Evolutionary conservation across 64 coral and sea anemone genomes (phyloP).

Genomic region (Acropora yongei): DNA sequence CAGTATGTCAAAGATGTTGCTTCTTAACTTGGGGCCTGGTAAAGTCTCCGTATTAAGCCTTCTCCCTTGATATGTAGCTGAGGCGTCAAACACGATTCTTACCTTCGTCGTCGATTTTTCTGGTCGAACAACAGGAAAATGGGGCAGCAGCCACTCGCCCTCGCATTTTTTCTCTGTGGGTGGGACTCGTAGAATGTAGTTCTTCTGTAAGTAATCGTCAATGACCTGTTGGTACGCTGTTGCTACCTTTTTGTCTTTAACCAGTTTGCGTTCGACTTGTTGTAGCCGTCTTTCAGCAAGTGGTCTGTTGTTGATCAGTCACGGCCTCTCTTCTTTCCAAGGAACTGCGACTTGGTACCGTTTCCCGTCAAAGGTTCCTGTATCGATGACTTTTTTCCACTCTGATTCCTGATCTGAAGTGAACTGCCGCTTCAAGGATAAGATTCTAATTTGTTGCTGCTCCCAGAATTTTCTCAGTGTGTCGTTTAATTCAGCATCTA

Average conservation of each 20-base stretch:
- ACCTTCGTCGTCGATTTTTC: background rate
- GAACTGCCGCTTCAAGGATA: too few relatives aligned
- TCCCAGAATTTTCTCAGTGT: too few relatives aligned
- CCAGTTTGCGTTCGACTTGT: background rate
- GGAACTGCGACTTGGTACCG: too few relatives aligned
- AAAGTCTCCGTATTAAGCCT: constrained; percentile 13
- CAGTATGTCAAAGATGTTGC: constrained; percentile 67
- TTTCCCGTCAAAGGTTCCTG: too few relatives aligned
- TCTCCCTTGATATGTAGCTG: constrained; percentile 60
- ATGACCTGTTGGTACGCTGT: background rate
- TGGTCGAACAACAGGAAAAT: background rate
- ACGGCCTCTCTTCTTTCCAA: too few relatives aligned
- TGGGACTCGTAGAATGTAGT: background rate
- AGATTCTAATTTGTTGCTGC: too few relatives aligned
- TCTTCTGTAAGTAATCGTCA: background rate
- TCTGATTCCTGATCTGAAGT: too few relatives aligned
- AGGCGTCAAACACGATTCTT: constrained; percentile 66
- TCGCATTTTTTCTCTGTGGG: background rate
- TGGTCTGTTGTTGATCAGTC: too few relatives aligned
- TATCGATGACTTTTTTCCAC: too few relatives aligned
- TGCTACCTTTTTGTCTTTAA: background rate
- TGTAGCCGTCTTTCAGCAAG: background rate
- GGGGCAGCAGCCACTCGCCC: background rate
- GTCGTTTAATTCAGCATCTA: too few relatives aligned
- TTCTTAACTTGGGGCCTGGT: constrained; percentile 4